phyloP scores from a whole-genome alignment of 2,113 vertebrate species.

The Triplophysa tibetana region DNA sequence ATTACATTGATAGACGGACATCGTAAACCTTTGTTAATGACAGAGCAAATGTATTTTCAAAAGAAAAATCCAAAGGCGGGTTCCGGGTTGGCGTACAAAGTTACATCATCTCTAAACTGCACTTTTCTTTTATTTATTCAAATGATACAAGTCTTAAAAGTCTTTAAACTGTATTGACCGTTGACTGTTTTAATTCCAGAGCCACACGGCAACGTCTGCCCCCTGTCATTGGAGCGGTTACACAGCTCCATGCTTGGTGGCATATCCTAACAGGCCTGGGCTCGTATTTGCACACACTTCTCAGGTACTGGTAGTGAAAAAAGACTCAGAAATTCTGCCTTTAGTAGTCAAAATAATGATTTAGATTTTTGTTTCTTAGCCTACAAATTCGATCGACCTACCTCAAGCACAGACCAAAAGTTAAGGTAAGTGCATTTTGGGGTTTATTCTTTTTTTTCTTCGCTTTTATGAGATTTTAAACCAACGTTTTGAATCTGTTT shows the following conservation, averaged over 20 bases:
- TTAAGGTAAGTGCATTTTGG: conserved; percentile 80
- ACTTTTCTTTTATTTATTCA: not conserved
- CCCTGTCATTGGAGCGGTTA: conserved; percentile 82
- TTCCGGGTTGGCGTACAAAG: too few species aligned
- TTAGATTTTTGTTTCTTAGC: conserved; percentile 63
- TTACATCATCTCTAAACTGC: too few species aligned
- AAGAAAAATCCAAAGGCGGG: too few species aligned
- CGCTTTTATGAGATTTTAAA: not conserved
- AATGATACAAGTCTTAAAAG: not conserved
- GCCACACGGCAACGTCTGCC: conserved; percentile 80
- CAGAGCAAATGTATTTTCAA: too few species aligned
- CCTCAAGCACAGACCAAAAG: conserved; percentile 91
- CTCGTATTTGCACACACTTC: conserved; percentile 94
- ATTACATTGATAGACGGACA: too few species aligned
- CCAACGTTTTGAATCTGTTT: conserved; percentile 9
- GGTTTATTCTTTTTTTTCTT: not conserved
- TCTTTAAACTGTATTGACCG: not conserved
- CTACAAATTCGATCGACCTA: conserved; percentile 94
- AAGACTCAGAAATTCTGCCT: too few species aligned
- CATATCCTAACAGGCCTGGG: conserved; percentile 96
- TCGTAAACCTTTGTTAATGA: too few species aligned
- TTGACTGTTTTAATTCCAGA: conserved; percentile 66
- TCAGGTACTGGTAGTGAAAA: conserved; percentile 77
- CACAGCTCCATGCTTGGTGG: conserved; percentile 98
- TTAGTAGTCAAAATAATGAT: not conserved